These are phyloP conservation scores for Geodia barretti DNA, from an alignment of 37 sponge, comb jelly and placozoan genomes.

Conservation along the genomic window DNA sequence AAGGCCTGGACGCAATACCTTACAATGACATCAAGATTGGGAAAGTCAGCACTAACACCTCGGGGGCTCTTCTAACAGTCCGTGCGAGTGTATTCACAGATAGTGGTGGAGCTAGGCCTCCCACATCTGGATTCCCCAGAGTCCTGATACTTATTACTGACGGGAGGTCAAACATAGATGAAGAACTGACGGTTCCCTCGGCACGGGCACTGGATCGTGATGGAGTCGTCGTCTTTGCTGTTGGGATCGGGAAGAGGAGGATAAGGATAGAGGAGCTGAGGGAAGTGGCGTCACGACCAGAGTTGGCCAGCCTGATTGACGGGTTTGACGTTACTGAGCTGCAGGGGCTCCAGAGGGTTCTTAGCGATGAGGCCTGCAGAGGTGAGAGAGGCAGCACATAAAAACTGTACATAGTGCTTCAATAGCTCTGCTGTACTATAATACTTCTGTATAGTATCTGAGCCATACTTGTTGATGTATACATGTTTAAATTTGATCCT, in stretches of 20 bases:
- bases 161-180: conserved; percentile 49
- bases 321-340: conserved; percentile 26
- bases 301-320: conserved; percentile 10
- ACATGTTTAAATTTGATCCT: background rate
- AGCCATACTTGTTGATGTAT: background rate
- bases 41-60: conserved; percentile 57
- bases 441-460: no score
- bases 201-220: conserved; percentile 15
- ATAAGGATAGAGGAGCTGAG: conserved; percentile 26
- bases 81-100: conserved; percentile 16
- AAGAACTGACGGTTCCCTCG: conserved; percentile 10
- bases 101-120: conserved; percentile 33
- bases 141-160: conserved; percentile 61
- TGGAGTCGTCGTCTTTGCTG: conserved; percentile 31
- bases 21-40: conserved; percentile 13
- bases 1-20: conserved; percentile 2
- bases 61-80: conserved; percentile 28
- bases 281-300: conserved; percentile 33
- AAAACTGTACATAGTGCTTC: no score
- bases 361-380: conserved; percentile 48
- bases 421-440: no score
- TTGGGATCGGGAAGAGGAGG: conserved; percentile 24
- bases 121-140: conserved; percentile 26
- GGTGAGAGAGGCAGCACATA: conserved; percentile 29
- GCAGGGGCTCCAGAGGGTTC: conserved; percentile 11